phyloP scores from a whole-genome alignment of 1,140 invertebrate species.

The Centruroides vittatus region DNA sequence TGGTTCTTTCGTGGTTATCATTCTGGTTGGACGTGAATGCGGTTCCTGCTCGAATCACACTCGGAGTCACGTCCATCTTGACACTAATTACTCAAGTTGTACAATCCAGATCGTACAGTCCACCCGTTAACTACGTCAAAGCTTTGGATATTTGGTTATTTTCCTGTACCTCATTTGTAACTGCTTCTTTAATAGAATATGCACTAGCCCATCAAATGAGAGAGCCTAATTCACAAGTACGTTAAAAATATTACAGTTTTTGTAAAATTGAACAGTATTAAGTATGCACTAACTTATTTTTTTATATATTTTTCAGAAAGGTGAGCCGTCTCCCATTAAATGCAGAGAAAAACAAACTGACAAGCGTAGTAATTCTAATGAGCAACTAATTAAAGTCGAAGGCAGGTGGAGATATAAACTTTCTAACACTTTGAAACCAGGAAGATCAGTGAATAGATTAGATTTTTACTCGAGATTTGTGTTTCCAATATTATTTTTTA shows the following conservation, averaged over 20 bases:
- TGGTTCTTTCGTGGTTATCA: conserved; percentile 23
- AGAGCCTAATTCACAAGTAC: neutral
- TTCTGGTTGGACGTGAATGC: conserved; percentile 24
- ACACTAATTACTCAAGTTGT: conserved; percentile 25
- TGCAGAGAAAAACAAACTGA: too few relatives aligned
- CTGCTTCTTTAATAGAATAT: neutral
- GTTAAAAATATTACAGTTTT: neutral
- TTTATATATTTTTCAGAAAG: too few relatives aligned
- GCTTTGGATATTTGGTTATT: neutral
- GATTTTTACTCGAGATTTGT: too few relatives aligned
- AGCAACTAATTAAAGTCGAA: too few relatives aligned
- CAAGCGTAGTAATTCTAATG: too few relatives aligned
- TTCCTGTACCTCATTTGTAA: neutral
- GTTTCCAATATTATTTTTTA: too few relatives aligned
- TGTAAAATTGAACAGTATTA: neutral
- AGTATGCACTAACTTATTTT: neutral
- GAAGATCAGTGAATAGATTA: too few relatives aligned
- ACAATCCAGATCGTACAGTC: neutral
- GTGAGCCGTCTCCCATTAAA: too few relatives aligned
- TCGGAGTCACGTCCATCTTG: conserved; percentile 27
- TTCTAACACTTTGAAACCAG: too few relatives aligned
- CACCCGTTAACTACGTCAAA: neutral
- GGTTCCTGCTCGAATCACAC: conserved; percentile 23
- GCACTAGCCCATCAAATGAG: neutral
- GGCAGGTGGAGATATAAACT: too few relatives aligned